These are phyloP conservation scores for Knipowitschia caucasica DNA, from an alignment of 2,797 vertebrate species.

Conservation along the genomic window DNA sequence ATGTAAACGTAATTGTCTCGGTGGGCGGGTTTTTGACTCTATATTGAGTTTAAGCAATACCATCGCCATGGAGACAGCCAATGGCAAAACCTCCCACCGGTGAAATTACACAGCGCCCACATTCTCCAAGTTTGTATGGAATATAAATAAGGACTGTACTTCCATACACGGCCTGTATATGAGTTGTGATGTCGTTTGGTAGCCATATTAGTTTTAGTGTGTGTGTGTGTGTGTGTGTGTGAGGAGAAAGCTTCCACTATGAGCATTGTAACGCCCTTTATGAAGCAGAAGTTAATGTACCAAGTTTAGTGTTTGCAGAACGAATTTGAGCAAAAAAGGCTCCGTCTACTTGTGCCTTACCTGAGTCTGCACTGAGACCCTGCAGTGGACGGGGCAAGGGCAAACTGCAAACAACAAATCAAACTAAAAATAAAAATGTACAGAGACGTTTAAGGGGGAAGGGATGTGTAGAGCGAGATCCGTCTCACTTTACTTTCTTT, in stretches of 20 bases:
- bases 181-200: conserved; percentile 25
- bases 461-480: conserved; percentile 19
- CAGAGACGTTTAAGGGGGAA: conserved; percentile 1
- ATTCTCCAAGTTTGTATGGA: not conserved
- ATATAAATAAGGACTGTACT: conserved; percentile 12
- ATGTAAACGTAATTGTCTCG: no score
- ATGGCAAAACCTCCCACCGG: no score
- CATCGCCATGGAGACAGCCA: no score
- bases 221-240: no score
- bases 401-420: not conserved
- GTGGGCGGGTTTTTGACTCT: no score
- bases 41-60: no score
- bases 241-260: conserved; percentile 48
- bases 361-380: conserved; percentile 66
- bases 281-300: conserved; percentile 26
- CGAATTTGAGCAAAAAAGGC: conserved; percentile 60
- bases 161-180: conserved; percentile 21
- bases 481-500: no score
- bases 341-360: conserved; percentile 81
- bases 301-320: not conserved
- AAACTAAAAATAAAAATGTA: not conserved
- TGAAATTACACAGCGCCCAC: not conserved
- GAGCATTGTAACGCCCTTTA: conserved; percentile 27
- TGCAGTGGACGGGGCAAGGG: not conserved
- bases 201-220: conserved; percentile 25